phyloP scores from a whole-genome alignment of 2,888 invertebrate genomes.

The Zootermopsis nevadensis region DNA sequence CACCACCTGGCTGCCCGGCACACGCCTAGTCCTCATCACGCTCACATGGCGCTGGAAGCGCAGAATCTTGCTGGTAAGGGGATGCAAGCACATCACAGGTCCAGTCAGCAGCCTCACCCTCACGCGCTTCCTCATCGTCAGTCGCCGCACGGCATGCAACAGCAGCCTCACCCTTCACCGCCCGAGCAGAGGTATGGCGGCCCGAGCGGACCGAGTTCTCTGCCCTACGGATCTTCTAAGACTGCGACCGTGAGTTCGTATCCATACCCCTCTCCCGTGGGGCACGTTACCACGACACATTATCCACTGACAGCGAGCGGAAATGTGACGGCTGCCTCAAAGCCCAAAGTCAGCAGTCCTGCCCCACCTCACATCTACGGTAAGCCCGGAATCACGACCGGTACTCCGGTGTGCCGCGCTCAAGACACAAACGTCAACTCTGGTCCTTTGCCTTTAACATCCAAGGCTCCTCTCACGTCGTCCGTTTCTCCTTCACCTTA shows the following conservation, averaged over 20 bases:
- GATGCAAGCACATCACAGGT: slow-evolving; percentile 37
- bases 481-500: slow-evolving; percentile 67
- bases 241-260: slow-evolving; percentile 59
- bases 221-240: slow-evolving; percentile 53
- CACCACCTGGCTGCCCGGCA: slow-evolving; percentile 63
- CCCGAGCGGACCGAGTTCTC: slow-evolving; percentile 27
- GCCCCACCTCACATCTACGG: slow-evolving; percentile 82
- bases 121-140: slow-evolving; percentile 61
- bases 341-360: slow-evolving; percentile 81
- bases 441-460: slow-evolving; percentile 69
- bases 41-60: slow-evolving; percentile 41
- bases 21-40: slow-evolving; percentile 51
- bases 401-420: slow-evolving; percentile 67
- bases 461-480: slow-evolving; percentile 66
- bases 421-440: slow-evolving; percentile 61
- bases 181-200: slow-evolving; percentile 52
- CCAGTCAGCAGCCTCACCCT: slow-evolving; percentile 64
- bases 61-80: slow-evolving; percentile 47
- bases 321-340: slow-evolving; percentile 60
- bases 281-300: slow-evolving; percentile 64
- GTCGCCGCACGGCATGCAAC: slow-evolving; percentile 63
- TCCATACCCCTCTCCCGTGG: slow-evolving; percentile 63
- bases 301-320: slow-evolving; percentile 64
- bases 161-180: slow-evolving; percentile 55
- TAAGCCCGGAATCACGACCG: slow-evolving; percentile 70